Base-by-base conservation (phyloP, 1,140 invertebrate genomes). In the Drosophila orena region DNA sequence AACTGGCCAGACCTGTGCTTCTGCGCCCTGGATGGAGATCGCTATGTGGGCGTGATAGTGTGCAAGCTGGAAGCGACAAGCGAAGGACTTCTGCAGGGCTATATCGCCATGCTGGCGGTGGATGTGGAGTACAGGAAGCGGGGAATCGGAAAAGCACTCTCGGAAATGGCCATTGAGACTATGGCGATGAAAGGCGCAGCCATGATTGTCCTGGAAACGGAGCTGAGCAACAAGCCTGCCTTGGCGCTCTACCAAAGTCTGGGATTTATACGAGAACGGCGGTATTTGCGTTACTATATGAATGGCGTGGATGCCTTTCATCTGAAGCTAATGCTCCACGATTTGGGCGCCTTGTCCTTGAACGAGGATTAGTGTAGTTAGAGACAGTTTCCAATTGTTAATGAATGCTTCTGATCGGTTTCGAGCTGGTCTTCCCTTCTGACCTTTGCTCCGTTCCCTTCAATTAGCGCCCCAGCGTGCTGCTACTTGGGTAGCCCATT, bases 1-100 rank as follows among this genome's bases (percentile, higher is more conserved):
- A 99, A 99, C 93, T 99, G 99, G 98, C 98, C 98, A 88, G 97
- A 99, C 93, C 93, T 99, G 47, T 99, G 98, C 93, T 98, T 99
- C 93, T 94, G 99, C 93, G 97, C 97, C 66, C 96, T 96, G 94
- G 94, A 97, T 93, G 95, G 94, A 58, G 94, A 95, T 15, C 95
- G 96, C 89, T 98, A 97, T 93, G 96, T 99, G 77, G 98, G 98
- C 92, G 98, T 98, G 83, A 98, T 99, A 92, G 98, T 99, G 44
- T 99, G 98, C 94, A 99, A 99, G 93, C 93, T 99, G 91, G 98
- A 99, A 93, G 93, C 97, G 77, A 1, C 15, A 3, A 7, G 30
- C 1, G 17, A 20, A 93, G 94, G 96, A 69, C 95, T 96, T 62
- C 96, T 95, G 90, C 94, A 98, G 92, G 99, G 98, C 20, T 99